Percentiles rank a stretch among this genome's conserved stretches.
phyloP scores from a whole-genome alignment of 2,888 invertebrate species.

The Actias luna region DNA sequence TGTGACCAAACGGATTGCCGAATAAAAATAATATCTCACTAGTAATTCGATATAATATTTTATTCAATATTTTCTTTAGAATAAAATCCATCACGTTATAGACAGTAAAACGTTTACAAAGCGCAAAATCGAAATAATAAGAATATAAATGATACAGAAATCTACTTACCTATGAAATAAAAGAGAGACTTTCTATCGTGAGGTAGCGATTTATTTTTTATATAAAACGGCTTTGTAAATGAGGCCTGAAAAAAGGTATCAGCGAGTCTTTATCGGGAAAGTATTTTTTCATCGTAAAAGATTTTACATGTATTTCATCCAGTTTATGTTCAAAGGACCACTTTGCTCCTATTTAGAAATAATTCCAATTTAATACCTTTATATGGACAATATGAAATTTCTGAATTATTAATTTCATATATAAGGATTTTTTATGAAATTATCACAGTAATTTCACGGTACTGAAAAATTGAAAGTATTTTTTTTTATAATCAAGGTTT shows the following conservation, averaged over 20 bases:
- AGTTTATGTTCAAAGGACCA: conserved; percentile 17
- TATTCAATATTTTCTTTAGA: not conserved
- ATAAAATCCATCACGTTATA: not conserved
- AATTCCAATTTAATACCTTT: conserved; percentile 10
- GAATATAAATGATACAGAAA: not conserved
- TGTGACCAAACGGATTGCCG: no score
- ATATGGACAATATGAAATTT: not conserved
- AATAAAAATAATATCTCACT: no score
- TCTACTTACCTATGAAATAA: not conserved
- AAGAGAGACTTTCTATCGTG: not conserved
- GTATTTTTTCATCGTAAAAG: conserved; percentile 12
- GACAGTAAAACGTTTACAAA: not conserved
- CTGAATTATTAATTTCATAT: not conserved
- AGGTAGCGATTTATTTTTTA: not conserved
- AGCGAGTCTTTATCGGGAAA: conserved; percentile 11
- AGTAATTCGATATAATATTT: no score
- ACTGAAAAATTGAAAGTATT: not conserved
- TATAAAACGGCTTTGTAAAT: conserved; percentile 12
- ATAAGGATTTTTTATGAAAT: not conserved
- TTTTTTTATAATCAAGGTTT: no score
- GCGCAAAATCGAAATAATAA: not conserved
- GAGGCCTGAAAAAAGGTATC: not conserved
- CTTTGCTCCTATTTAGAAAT: conserved; percentile 2
- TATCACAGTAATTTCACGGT: not conserved
- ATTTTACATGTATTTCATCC: conserved; percentile 17